Base-by-base conservation (phyloP, 2,797 vertebrate genomes). In the Tympanoctomys barrerae region DNA sequence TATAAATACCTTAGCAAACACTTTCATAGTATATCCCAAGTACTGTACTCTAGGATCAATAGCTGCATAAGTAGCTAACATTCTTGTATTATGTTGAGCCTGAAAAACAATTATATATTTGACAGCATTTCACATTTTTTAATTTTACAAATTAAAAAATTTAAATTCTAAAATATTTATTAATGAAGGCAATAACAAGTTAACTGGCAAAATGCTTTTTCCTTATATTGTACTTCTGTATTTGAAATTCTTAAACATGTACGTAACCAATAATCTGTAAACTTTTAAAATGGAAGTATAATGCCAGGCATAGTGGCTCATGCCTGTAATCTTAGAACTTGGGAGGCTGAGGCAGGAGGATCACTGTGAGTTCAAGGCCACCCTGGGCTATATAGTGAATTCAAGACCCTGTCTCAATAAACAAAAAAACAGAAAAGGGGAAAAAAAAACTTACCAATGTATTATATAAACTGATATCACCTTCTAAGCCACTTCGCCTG, bases 401-500 rank as follows among this genome's bases (percentile, higher is more conserved):
- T 68, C 33, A 68, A 68, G 66, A 18, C 33, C 66, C 14, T 36
- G 16, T 21, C 66, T 70, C 66, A 70, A 70, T 36, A 36, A n/a
- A 13, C 49, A 18, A 16, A 7, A 70, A 36, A 7, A 18, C 19
- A n/a, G 6, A 36, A 57, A 57, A 13, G 33, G 26, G 26, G 5
- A 5, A n/a, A 68, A n/a, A 59, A 92, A 90, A 87, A 97, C 98
- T 99, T 98, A 99, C 99, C 99, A 99, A 98, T 13, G 99, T 99
- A 97, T 99, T 99, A 97, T 99, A 99, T 79, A 99, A 99, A 98
- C 99, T 99, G 97, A 99, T 99, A 92, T 99, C 99, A 83, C 99
- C 99, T 98, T 99, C 99, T 98, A 99, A 98, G 52, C 99, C 99
- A 95, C 99, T 99, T 96, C 99, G 98, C 97, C 99, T 98, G 98